Base-by-base conservation (phyloP, 1,140 invertebrate species). In the Agrypnia vestita region DNA sequence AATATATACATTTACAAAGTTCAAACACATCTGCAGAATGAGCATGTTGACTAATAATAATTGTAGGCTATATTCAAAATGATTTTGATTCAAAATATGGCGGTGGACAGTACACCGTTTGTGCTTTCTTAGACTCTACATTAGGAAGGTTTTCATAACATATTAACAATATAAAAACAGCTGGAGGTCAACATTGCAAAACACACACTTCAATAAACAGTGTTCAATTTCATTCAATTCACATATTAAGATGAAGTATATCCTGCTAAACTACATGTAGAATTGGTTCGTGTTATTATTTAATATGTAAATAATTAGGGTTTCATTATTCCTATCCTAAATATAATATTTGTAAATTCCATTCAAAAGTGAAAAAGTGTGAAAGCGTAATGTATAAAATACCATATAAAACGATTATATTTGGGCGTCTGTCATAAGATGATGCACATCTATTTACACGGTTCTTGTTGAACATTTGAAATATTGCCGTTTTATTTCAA, bases 351-450 rank as follows among this genome's bases (percentile, higher is more conserved):
- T 78, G 76, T 78, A 78, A 56, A 78, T n/a, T 49, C 61, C 56
- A 77, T 72, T 78, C 61, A 77, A 72, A 78, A 78, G 76, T 78
- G 76, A 78, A 78, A 78, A 78, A 78, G 62, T 78, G 61, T 71
- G 61, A 72, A 78, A 78, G 76, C 76, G 67, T 78, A 59, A 71
- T 71, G 56, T 78, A 78, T 76, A 78, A 67, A 78, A 78, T 56
- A 55, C 21, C 25, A 56, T 78, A 69, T 13, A 67, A 55, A 69
- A 59, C 17, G 59, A 75, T 73, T 47, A 6, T 35, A 35, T 35
- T 35, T 35, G 25, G 25, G 25, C 25, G 25, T 35, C 25, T 35
- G 25, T 35, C 25, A 35, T 35, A 35, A 35, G 25, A 35, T 35
- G 25, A 35, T 35, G 25, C 25, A 35, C 25, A 35, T 35, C 25